Evolutionary conservation across 2,888 invertebrate species (phyloP).

Genomic region (Abrostola tripartita): DNA sequence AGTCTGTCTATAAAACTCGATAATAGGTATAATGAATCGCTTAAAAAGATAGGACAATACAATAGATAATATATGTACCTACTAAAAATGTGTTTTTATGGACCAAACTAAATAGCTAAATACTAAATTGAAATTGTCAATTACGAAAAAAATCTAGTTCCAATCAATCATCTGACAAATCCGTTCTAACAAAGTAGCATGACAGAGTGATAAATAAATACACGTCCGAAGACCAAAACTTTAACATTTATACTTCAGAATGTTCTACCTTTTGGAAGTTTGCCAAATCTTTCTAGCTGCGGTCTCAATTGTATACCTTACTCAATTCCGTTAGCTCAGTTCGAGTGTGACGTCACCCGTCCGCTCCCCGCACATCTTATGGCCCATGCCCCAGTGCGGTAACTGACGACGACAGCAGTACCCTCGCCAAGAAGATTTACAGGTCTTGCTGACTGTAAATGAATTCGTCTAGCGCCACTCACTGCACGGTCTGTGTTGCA

Average conservation of each 20-base stretch:
- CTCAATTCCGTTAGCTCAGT: neutral
- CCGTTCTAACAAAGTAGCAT: too few species aligned
- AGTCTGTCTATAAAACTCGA: too few species aligned
- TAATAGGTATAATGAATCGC: too few species aligned
- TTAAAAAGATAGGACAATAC: too few species aligned
- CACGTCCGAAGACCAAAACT: neutral
- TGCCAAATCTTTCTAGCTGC: neutral
- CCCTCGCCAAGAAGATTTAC: slow-evolving; percentile 63
- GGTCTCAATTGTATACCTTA: neutral
- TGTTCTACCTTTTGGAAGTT: neutral
- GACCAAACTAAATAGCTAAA: too few species aligned
- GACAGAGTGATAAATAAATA: neutral
- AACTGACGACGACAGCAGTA: slow-evolving; percentile 63
- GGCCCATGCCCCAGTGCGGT: slow-evolving; percentile 52
- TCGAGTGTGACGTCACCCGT: neutral
- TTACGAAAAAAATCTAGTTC: too few species aligned
- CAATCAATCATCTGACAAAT: too few species aligned
- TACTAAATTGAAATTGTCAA: too few species aligned
- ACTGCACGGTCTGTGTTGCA: slow-evolving; percentile 16
- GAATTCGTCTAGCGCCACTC: slow-evolving; percentile 55
- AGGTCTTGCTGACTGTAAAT: slow-evolving; percentile 65
- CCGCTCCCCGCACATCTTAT: slow-evolving; percentile 36
- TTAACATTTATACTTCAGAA: neutral
- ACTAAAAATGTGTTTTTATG: too few species aligned
- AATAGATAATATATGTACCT: too few species aligned